Evolutionary conservation across 2,113 vertebrate genomes (phyloP).

Genomic region (Alligator mississippiensis): DNA sequence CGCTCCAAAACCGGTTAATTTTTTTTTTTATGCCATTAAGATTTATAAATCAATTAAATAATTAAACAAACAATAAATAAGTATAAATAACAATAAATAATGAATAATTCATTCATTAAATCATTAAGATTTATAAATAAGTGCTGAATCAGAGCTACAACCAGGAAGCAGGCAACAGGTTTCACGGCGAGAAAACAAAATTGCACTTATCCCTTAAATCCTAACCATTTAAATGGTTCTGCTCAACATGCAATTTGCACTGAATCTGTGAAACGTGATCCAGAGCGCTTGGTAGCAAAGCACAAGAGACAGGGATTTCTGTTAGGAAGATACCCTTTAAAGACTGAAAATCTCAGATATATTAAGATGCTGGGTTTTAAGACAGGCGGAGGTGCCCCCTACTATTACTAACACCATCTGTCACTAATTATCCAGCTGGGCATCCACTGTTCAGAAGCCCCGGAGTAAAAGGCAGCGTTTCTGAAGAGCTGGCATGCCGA

Average conservation of each 20-base stretch:
- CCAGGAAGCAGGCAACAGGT: not conserved
- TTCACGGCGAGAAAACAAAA: not conserved
- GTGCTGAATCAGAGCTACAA: not conserved
- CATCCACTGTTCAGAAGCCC: constrained; percentile 34
- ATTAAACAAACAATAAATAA: no score
- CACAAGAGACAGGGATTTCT: constrained; percentile 1
- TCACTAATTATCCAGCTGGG: constrained; percentile 39
- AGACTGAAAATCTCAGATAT: no score
- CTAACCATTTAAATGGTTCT: rapidly evolving
- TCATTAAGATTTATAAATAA: not conserved
- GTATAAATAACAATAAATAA: no score
- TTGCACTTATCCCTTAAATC: not conserved
- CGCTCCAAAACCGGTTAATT: not conserved
- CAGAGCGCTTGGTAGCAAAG: constrained; percentile 28
- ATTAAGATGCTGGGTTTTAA: no score
- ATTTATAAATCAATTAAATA: not conserved
- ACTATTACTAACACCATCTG: not conserved
- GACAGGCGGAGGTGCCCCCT: no score
- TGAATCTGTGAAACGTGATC: not conserved
- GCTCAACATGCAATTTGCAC: constrained; percentile 43
- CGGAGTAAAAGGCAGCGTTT: not conserved
- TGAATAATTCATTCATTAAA: no score
- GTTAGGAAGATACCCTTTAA: constrained; percentile 29
- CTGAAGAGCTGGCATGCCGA: constrained; percentile 17
- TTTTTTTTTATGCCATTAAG: not conserved